Base-by-base conservation (phyloP, 1,140 invertebrate genomes). In the Tetramorium alpestre region DNA sequence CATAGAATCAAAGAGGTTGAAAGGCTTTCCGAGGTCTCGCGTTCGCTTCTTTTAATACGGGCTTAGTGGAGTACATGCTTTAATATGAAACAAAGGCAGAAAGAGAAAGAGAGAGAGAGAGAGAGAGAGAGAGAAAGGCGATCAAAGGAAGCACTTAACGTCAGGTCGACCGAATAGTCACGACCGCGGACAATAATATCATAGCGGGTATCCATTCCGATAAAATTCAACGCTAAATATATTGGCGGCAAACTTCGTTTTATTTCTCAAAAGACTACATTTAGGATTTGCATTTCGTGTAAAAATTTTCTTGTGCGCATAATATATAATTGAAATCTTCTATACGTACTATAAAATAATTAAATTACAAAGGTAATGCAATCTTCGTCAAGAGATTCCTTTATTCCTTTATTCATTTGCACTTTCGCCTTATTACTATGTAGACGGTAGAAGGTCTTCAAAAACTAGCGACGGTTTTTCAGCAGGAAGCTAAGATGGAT, bases 81-180 rank as follows among this genome's bases (percentile, higher is more conserved):
- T 70, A 56, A 64, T 33, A 2, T 13, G 69, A 87, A 77, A 90
- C 85, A 90, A 89, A 89, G 88, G 72, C 22, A 51, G 58, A 64
- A n/a, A 44, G 10, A 64, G 38, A 44, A 8, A 58, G 22, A 25
- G 64, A 22, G 38, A 64, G 33, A 16, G 11, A 28, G 56, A 58
- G 8, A 87, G 25, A 16, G 22, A 18, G 8, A 13, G 38, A 76
- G 16, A 5, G 28, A 10, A 18, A 47, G 41, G 28, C 7, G 73
- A 80, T 90, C 85, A 90, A 89, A 89, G 85, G 76, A 87, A 87
- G 80, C 80, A 84, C 85, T 90, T 90, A 78, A 87, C 77, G 62
- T 85, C 41, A 58, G 87, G 44, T 86, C 82, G 86, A 73, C 73
- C 38, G 87, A 89, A 86, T 67, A 84, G 47, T 51, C 44, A 38